phyloP scores from a whole-genome alignment of 1,140 invertebrate species.

The silkworm (Bombyx mori) region DNA sequence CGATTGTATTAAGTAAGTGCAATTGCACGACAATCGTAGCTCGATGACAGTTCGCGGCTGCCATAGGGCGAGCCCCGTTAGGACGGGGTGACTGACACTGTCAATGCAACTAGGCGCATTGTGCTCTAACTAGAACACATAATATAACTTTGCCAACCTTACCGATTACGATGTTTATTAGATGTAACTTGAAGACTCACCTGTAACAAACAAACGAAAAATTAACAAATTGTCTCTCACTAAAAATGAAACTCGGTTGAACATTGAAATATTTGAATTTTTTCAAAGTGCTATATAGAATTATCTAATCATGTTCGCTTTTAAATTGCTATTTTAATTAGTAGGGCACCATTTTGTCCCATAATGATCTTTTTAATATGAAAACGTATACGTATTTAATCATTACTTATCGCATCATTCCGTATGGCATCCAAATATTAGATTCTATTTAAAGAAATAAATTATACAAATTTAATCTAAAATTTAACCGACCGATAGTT shows the following conservation, averaged over 20 bases:
- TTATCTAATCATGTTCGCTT: too few species aligned
- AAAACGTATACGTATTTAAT: too few species aligned
- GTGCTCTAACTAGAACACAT: conserved; percentile 68
- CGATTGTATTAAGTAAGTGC: conserved; percentile 53
- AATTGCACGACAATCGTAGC: conserved; percentile 58
- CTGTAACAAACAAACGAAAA: conserved; percentile 36
- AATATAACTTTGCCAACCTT: conserved; percentile 42
- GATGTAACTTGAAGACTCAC: conserved; percentile 26
- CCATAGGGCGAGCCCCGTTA: conserved; percentile 65
- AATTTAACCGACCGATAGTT: conserved; percentile 34
- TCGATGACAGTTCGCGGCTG: conserved; percentile 48
- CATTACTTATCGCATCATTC: too few species aligned
- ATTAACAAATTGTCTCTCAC: too few species aligned
- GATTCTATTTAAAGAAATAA: conserved; percentile 32
- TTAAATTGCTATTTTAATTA: too few species aligned
- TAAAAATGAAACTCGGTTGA: too few species aligned
- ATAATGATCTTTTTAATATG: too few species aligned
- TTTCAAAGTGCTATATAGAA: too few species aligned
- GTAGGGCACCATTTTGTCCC: too few species aligned
- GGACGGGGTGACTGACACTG: conserved; percentile 64
- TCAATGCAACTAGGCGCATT: conserved; percentile 66
- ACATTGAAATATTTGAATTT: too few species aligned
- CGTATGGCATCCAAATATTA: too few species aligned
- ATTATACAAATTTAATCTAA: conserved; percentile 28
- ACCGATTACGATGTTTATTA: conserved; percentile 21